Evolutionary conservation across 2,797 vertebrate genomes (phyloP), one percentile per base, ranked within the genome.

Genomic region (Falco biarmicus): DNA sequence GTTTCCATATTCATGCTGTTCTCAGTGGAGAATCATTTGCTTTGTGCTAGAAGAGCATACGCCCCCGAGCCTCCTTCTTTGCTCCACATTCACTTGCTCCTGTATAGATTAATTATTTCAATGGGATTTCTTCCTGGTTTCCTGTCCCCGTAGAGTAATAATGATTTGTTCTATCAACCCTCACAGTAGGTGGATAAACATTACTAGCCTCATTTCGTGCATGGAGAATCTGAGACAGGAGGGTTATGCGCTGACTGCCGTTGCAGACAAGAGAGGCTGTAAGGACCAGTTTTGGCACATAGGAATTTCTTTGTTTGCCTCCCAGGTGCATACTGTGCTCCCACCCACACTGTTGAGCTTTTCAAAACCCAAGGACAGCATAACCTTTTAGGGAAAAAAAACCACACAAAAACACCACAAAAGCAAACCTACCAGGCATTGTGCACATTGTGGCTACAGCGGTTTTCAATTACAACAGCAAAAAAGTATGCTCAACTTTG

Each of bases 1-100:
- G 41, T 88, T 96, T 95, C 91, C 65, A 65, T 78, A 93, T 90
- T 94, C 89, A 87, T 65, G 50, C 47, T 34, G 4, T 26, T 95
- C 88, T 92, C 89, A 54, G 69, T 8, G 24, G 60, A 92, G 65
- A 92, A 83, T 37, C 2, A 0, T 87, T 90, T 73, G 34, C 90
- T 89, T 83, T 85, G 75, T 87, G 71, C 71, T 71, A 0, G 7
- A 68, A 84, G 64, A 80, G 31, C 65, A 20, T 22, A 64, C 0
- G 0, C 78, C 50, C 54, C 57, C 7, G 0, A 15, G 3, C 45
- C 32, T 53, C 57, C 41, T 56, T n/a, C 47, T 43, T 86, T 56
- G 54, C 61, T 87, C 75, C 0, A 0, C 1, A 0, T 66, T 92
- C 45, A 15, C 77, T 93, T 56, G 31, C 60, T 89, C 64, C 68